phyloP scores from a whole-genome alignment of 2,888 invertebrate genomes.

The Ferdinandea cuprea region DNA sequence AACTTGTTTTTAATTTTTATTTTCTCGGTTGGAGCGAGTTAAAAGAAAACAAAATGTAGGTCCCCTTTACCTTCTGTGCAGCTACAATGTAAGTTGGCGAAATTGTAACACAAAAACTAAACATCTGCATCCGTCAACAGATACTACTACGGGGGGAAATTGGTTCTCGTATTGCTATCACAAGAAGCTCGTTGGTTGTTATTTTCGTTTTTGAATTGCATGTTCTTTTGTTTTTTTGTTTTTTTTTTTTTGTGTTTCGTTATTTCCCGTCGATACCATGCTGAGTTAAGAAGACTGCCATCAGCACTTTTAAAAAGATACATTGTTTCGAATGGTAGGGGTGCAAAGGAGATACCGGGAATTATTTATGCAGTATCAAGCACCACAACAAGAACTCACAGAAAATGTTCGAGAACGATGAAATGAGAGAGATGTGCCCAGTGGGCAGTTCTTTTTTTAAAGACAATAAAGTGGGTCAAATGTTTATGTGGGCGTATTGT shows the following conservation, averaged over 20 bases:
- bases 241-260: conserved; percentile 46
- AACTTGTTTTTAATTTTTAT: conserved; percentile 32
- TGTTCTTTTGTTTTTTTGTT: neutral
- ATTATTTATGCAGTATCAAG: neutral
- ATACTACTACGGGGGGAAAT: conserved; percentile 25
- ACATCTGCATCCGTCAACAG: conserved; percentile 51
- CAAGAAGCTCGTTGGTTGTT: neutral
- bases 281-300: conserved; percentile 59
- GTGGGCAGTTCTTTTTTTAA: conserved; percentile 9
- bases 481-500: conserved; percentile 38
- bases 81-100: conserved; percentile 25
- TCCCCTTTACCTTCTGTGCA: too few species aligned
- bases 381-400: too few species aligned
- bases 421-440: conserved; percentile 11
- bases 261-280: conserved; percentile 61
- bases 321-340: neutral
- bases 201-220: neutral
- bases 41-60: conserved; percentile 9
- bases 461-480: conserved; percentile 36
- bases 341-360: neutral
- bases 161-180: conserved; percentile 35
- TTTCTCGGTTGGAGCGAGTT: conserved; percentile 20
- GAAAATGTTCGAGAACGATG: neutral
- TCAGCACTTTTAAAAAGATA: conserved; percentile 4
- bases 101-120: conserved; percentile 23